Evolutionary conservation across 2,113 vertebrate species (phyloP).

Genomic region (Butastur rufipennis): DNA sequence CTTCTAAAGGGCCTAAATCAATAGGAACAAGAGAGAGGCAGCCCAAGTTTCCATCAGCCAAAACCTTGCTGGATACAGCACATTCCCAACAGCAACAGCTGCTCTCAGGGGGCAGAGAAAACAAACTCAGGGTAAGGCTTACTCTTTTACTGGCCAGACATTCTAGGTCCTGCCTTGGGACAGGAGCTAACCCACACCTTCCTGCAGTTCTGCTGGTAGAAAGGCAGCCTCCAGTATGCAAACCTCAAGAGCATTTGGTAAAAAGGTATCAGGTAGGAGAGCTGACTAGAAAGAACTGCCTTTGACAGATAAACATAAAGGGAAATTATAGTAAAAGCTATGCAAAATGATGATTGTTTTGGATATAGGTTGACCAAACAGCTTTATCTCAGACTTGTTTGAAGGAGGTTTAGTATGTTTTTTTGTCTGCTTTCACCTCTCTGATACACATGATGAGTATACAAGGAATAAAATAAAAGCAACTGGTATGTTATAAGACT

Average conservation of each 20-base stretch:
- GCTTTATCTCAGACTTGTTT: not conserved
- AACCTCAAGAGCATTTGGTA: not conserved
- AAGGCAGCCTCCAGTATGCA: not conserved
- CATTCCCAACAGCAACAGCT: not conserved
- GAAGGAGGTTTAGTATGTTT: not conserved
- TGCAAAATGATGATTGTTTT: not conserved
- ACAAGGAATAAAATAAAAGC: not conserved
- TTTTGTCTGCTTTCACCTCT: not conserved
- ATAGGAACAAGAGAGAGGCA: not conserved
- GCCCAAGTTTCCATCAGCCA: not conserved
- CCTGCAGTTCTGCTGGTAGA: not conserved
- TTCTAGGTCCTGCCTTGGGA: not conserved
- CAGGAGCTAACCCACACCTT: not conserved
- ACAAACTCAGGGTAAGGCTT: not conserved
- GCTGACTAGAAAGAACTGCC: not conserved
- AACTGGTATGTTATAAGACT: not conserved
- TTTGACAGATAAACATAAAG: not conserved
- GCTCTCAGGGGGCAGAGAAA: not conserved
- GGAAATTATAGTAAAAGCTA: not conserved
- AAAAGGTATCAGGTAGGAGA: fast-evolving
- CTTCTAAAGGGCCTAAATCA: not conserved
- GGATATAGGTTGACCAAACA: not conserved
- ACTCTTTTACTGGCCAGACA: not conserved
- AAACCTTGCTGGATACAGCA: not conserved
- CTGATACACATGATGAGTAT: not conserved